Base-by-base conservation (phyloP, 2,113 vertebrate genomes). In the Sakesphorus luctuosus region DNA sequence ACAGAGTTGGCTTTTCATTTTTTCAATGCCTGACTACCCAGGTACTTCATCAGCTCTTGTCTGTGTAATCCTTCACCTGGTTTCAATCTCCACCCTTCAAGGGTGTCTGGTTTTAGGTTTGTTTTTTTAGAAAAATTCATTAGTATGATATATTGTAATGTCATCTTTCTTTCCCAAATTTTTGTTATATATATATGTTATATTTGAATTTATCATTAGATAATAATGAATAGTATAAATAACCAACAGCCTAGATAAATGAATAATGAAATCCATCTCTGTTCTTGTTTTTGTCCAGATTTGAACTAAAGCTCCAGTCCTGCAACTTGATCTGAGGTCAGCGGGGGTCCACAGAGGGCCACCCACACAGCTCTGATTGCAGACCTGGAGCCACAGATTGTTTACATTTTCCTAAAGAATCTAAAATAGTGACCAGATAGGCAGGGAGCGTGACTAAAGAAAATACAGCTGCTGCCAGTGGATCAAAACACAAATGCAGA, bases 341-440 rank as follows among this genome's bases (percentile, higher is more conserved):
- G n/a, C 0, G 25, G 85, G 53, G 92, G 82, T 94, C 88, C 92
- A 84, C 73, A 87, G 72, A 61, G 85, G 94, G 68, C 96, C 94
- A 93, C 94, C 93, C 96, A 94, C 68, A 0, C 47, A 79, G 94
- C 94, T 93, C 83, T 93, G 79, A 81, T 89, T 94, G 92, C 90
- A 92, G 94, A 94, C 86, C 92, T 79, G 93, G 90, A 96, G 83
- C 68, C 90, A 81, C 71, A 82, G 85, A 82, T 72, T 94, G 94
- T 94, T 97, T 97, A 94, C 94, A 38, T 96, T 96, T 92, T 72
- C 83, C 92, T 94, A 87, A 96, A 87, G 96, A 93, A 92, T 95
- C 88, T 84, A 50, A 95, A 94, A 72, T 56, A 94, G 92, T 90
- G 84, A 95, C 92, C 86, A 87, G 96, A 95, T 96, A 96, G 4